Evolutionary conservation across 1,140 invertebrate genomes (phyloP).

Genomic region (Scylla paramamosain): DNA sequence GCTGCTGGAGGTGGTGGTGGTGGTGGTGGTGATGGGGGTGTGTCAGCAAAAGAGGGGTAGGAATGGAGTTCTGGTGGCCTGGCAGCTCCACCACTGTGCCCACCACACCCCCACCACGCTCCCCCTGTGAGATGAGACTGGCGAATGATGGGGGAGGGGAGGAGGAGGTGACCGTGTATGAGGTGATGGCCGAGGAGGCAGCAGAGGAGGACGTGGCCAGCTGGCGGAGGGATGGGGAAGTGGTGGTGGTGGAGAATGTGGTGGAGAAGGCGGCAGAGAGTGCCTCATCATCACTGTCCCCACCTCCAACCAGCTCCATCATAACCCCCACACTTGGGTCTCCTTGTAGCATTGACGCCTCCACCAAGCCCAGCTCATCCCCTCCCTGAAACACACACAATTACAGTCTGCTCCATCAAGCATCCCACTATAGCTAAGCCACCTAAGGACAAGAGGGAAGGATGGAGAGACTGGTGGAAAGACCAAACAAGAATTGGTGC

Average conservation of each 20-base stretch:
- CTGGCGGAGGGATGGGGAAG: constrained; percentile 39
- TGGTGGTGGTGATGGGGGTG: constrained; percentile 19
- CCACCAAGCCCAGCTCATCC: constrained; percentile 66
- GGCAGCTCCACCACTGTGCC: constrained; percentile 47
- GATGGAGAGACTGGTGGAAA: too few species aligned
- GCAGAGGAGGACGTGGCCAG: constrained; percentile 8
- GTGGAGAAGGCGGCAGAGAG: constrained; percentile 59
- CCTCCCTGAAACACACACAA: constrained; percentile 41
- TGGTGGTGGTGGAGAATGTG: constrained; percentile 57
- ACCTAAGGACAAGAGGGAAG: too few species aligned
- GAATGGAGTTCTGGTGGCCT: constrained; percentile 65
- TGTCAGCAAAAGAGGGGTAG: constrained; percentile 50
- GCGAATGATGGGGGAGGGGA: constrained; percentile 32
- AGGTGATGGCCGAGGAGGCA: background rate
- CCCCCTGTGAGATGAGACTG: constrained; percentile 6
- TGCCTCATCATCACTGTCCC: constrained; percentile 55
- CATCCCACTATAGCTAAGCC: too few species aligned
- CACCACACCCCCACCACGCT: constrained; percentile 34
- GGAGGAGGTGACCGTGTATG: constrained; percentile 31
- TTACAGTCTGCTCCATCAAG: too few species aligned
- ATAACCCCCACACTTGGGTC: constrained; percentile 60
- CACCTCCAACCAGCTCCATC: constrained; percentile 66
- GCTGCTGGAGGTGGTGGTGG: constrained; percentile 37
- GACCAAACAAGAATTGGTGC: too few species aligned
- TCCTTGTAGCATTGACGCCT: constrained; percentile 67